Evolutionary conservation across 2,113 vertebrate species (phyloP).

Genomic region (Rhadina sibilatrix): DNA sequence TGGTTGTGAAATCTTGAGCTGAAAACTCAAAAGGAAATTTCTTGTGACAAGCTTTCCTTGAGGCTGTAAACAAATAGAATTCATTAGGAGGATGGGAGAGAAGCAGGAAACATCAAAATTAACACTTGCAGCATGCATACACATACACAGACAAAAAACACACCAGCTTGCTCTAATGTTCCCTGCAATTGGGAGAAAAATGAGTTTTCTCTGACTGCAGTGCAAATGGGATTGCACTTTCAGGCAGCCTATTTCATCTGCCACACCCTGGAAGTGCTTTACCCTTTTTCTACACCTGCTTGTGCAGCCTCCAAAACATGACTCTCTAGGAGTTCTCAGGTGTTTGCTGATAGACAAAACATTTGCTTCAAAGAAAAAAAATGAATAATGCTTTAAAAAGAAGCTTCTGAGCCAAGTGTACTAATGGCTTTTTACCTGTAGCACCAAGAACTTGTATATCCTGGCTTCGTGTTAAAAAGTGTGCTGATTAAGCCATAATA

Average conservation of each 20-base stretch:
- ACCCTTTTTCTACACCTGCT: slow-evolving; percentile 63
- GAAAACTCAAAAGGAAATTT: slow-evolving; percentile 70
- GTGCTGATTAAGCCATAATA: slow-evolving; percentile 69
- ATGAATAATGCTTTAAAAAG: slow-evolving; percentile 9
- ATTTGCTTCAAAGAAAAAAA: slow-evolving; percentile 30
- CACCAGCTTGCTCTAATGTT: neutral
- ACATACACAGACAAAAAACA: neutral
- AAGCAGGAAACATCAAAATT: slow-evolving; percentile 62
- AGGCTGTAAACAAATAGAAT: slow-evolving; percentile 71
- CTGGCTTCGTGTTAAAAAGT: slow-evolving; percentile 55
- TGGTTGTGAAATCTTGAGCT: slow-evolving; percentile 75
- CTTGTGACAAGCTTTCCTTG: slow-evolving; percentile 71
- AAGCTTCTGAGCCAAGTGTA: neutral
- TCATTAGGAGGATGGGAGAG: slow-evolving; percentile 56
- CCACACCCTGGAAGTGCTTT: neutral
- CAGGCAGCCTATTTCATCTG: neutral
- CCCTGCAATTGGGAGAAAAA: neutral
- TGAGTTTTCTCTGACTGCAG: neutral
- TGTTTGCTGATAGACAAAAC: slow-evolving; percentile 15
- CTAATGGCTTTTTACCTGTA: slow-evolving; percentile 56
- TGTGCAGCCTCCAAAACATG: neutral
- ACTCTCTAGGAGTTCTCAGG: slow-evolving; percentile 2
- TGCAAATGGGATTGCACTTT: neutral
- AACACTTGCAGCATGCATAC: neutral
- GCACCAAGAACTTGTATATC: slow-evolving; percentile 23